Conservation (phyloP, 2,797 vertebrate species). For the Heliangelus exortis region DNA sequence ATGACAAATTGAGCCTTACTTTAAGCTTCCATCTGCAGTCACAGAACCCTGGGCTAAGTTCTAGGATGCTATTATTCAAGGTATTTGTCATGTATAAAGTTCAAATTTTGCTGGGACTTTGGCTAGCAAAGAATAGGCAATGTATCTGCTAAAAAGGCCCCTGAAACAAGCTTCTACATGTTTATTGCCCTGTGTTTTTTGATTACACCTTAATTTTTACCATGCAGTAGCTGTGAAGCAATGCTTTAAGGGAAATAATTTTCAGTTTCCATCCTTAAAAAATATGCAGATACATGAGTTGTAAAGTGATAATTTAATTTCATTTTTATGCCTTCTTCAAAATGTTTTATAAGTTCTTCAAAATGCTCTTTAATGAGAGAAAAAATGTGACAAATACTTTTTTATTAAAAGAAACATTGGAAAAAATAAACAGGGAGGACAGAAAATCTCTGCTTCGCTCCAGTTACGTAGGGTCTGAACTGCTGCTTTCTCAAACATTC, state of each 20-base stretch:
- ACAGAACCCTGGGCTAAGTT: neutral
- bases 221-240: neutral
- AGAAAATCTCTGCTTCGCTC: neutral
- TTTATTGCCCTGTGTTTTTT: neutral
- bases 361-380: neutral
- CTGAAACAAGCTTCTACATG: neutral
- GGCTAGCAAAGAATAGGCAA: neutral
- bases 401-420: neutral
- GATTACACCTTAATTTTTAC: neutral
- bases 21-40: neutral
- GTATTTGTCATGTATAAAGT: neutral
- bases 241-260: neutral
- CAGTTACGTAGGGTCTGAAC: neutral
- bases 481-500: neutral
- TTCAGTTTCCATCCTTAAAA: neutral
- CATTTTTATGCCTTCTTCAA: neutral
- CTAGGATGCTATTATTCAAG: neutral
- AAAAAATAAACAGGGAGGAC: neutral
- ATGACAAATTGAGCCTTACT: neutral
- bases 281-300: neutral
- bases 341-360: neutral
- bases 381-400: neutral
- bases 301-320: neutral
- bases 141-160: neutral
- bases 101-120: neutral